Evolutionary conservation across 2,113 vertebrate species (phyloP).

Genomic region (Arenaria interpres): DNA sequence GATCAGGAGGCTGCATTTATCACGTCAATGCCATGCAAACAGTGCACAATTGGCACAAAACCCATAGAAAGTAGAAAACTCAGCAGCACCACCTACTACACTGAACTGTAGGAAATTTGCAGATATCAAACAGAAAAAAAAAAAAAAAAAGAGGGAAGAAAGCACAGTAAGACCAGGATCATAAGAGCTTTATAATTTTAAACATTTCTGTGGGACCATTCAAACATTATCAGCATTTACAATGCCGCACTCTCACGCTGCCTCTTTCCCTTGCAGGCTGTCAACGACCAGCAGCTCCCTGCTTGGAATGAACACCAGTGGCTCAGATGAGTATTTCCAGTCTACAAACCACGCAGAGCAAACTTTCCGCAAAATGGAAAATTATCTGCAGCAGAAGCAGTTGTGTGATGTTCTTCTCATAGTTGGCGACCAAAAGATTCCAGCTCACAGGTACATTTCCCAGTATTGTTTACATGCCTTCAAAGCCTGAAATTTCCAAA

Average conservation of each 20-base stretch:
- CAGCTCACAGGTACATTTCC: constrained; percentile 87
- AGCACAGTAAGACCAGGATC: neutral
- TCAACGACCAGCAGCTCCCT: constrained; percentile 73
- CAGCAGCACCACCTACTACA: neutral
- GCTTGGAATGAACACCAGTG: constrained; percentile 80
- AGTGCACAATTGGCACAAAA: neutral
- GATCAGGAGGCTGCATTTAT: neutral
- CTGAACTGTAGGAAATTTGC: neutral
- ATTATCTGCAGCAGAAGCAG: constrained; percentile 93
- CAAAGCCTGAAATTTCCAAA: neutral
- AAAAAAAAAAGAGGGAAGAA: neutral
- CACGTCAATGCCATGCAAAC: neutral
- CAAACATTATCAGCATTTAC: accelerated
- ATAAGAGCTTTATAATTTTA: neutral
- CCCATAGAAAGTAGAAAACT: neutral
- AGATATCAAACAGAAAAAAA: neutral
- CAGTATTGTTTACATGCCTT: neutral
- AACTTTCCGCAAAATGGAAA: constrained; percentile 95
- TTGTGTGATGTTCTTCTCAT: constrained; percentile 94
- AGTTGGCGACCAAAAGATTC: constrained; percentile 91
- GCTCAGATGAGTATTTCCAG: constrained; percentile 89
- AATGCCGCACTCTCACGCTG: neutral
- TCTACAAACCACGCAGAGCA: constrained; percentile 90
- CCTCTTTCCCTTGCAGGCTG: constrained; percentile 71
- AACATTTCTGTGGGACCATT: neutral